Conservation (phyloP, 2,888 invertebrate genomes). For the Aradus depressus region DNA sequence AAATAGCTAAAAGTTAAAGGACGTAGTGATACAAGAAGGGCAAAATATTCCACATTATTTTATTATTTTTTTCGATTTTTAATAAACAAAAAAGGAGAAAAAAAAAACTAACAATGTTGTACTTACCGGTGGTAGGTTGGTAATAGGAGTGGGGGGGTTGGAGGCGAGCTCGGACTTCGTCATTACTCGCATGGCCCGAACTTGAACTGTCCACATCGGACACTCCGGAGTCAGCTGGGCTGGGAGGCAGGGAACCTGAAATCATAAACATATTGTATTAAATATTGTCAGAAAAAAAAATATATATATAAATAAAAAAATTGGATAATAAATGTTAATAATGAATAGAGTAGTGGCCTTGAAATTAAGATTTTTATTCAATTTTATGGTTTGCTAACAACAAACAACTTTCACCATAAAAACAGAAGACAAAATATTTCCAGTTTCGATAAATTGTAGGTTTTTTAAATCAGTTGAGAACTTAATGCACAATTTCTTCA, state of each 20-base stretch:
- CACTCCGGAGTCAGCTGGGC: slow-evolving; percentile 94
- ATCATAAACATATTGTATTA: slow-evolving; percentile 9
- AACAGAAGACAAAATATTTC: too few relatives aligned
- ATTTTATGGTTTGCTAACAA: too few relatives aligned
- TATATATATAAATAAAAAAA: background rate
- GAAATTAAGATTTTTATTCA: too few relatives aligned
- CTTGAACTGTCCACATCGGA: slow-evolving; percentile 93
- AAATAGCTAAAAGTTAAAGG: too few relatives aligned
- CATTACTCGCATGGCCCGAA: slow-evolving; percentile 47
- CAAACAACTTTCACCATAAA: too few relatives aligned
- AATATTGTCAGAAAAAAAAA: background rate
- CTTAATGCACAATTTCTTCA: too few relatives aligned
- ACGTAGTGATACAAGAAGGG: too few relatives aligned
- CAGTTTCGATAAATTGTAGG: too few relatives aligned
- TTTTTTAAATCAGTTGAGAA: too few relatives aligned
- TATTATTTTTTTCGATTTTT: background rate
- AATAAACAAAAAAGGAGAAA: background rate
- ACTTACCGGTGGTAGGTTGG: slow-evolving; percentile 26
- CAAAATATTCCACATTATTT: too few relatives aligned
- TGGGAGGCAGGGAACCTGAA: slow-evolving; percentile 87
- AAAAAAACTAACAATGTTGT: background rate
- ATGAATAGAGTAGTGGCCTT: background rate
- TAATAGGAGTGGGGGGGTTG: slow-evolving; percentile 44
- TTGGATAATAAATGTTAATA: background rate
- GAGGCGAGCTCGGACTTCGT: slow-evolving; percentile 78